Evolutionary conservation across 2,888 invertebrate species (phyloP).

Genomic region (Apocheima hispidaria): DNA sequence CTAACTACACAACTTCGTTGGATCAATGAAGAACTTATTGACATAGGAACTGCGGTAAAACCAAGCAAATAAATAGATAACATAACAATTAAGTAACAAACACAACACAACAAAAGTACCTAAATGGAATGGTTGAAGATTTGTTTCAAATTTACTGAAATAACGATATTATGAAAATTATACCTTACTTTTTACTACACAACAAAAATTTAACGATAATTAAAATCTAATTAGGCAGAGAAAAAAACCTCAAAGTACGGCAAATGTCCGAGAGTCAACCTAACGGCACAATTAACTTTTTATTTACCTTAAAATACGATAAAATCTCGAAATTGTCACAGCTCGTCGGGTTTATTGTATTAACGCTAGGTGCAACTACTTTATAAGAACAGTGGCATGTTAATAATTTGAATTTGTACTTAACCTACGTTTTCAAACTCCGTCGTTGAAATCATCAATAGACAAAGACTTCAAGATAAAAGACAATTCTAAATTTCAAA

Average conservation of each 20-base stretch:
- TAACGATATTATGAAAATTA: neutral
- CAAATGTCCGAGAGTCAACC: constrained; percentile 70
- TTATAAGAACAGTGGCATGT: constrained; percentile 85
- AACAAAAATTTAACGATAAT: constrained; percentile 69
- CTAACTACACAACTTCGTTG: constrained; percentile 68
- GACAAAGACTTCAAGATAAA: constrained; percentile 61
- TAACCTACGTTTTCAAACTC: constrained; percentile 79
- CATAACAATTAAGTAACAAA: constrained; percentile 36
- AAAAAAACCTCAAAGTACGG: constrained; percentile 74
- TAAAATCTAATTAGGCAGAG: constrained; percentile 81
- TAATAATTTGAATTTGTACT: constrained; percentile 85
- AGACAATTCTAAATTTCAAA: constrained; percentile 56
- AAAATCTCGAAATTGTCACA: constrained; percentile 86
- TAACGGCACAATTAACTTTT: constrained; percentile 69
- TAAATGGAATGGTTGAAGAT: constrained; percentile 51
- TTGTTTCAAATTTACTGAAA: constrained; percentile 43
- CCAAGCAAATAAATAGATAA: constrained; percentile 39
- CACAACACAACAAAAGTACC: constrained; percentile 38
- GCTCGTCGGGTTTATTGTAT: constrained; percentile 86
- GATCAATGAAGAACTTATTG: constrained; percentile 63
- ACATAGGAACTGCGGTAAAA: constrained; percentile 78
- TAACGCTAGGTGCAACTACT: constrained; percentile 85
- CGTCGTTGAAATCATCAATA: constrained; percentile 67
- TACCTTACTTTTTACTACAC: too few relatives aligned
- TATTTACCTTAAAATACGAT: constrained; percentile 81